Conservation (phyloP, 2,888 invertebrate species). For the Marronus borbonicus region DNA sequence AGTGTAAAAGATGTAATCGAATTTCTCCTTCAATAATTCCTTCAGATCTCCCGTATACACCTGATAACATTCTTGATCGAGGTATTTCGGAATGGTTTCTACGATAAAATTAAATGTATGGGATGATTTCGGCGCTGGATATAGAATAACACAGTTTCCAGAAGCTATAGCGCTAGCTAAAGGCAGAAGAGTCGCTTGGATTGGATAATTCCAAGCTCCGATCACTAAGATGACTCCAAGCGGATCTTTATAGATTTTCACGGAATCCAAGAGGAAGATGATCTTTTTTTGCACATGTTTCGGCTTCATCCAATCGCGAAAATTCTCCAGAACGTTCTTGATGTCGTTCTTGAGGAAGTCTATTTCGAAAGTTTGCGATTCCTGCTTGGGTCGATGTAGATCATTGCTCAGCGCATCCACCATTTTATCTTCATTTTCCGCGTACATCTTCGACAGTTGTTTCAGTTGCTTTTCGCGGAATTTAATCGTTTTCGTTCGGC, state of each 20-base stretch:
- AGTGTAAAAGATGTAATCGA: constrained; percentile 98
- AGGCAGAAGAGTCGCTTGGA: constrained; percentile 86
- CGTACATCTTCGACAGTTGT: constrained; percentile 81
- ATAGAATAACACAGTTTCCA: constrained; percentile 92
- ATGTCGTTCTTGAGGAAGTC: constrained; percentile 68
- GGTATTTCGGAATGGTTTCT: constrained; percentile 78
- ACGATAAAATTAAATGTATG: constrained; percentile 72
- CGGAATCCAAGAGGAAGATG: constrained; percentile 53
- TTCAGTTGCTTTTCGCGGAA: constrained; percentile 87
- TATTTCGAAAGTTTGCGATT: constrained; percentile 84
- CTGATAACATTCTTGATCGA: constrained; percentile 91
- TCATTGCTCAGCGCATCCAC: constrained; percentile 84
- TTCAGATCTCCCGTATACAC: constrained; percentile 72
- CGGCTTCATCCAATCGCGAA: constrained; percentile 55
- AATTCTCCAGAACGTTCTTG: constrained; percentile 53
- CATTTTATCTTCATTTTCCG: constrained; percentile 84
- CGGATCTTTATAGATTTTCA: constrained; percentile 82
- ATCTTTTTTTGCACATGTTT: constrained; percentile 50
- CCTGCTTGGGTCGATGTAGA: constrained; percentile 84
- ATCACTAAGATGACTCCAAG: constrained; percentile 92
- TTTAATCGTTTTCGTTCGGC: constrained; percentile 85
- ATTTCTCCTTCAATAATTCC: constrained; percentile 76
- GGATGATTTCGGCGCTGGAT: constrained; percentile 91
- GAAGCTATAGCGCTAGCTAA: constrained; percentile 91
- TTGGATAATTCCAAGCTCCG: constrained; percentile 98